Conservation (phyloP, 2,888 invertebrate species). For the Deilephila elpenor region DNA sequence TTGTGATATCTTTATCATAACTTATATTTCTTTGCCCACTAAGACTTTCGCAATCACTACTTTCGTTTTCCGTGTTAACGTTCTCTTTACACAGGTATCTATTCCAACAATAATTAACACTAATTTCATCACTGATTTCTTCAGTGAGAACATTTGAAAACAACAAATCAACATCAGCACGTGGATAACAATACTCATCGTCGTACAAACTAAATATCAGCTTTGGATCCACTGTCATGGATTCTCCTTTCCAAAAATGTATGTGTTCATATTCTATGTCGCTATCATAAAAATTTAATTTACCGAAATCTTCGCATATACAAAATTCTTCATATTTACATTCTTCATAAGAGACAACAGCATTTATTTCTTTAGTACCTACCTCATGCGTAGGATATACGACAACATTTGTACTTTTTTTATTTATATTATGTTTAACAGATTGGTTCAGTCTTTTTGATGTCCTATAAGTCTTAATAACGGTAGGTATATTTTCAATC, state of each 20-base stretch:
- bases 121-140: conserved; percentile 34
- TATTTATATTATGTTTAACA: conserved; percentile 27
- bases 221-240: conserved; percentile 48
- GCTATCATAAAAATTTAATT: conserved; percentile 54
- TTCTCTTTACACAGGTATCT: neutral
- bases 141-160: conserved; percentile 31
- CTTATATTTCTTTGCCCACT: neutral
- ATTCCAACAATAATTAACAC: conserved; percentile 6
- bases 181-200: conserved; percentile 40
- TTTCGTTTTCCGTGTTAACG: neutral
- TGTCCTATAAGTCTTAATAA: conserved; percentile 59
- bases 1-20: neutral
- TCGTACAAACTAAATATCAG: conserved; percentile 63
- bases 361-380: conserved; percentile 34
- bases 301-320: conserved; percentile 71
- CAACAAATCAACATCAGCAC: neutral
- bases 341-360: conserved; percentile 24
- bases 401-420: conserved; percentile 32
- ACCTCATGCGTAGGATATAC: conserved; percentile 19
- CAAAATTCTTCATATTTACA: conserved; percentile 55
- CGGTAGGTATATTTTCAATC: conserved; percentile 33
- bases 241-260: conserved; percentile 62
- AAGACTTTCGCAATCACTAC: neutral
- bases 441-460: conserved; percentile 36
- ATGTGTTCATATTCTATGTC: conserved; percentile 63